Conservation (phyloP, 2,888 invertebrate genomes). For the Ophion ventricosus region DNA sequence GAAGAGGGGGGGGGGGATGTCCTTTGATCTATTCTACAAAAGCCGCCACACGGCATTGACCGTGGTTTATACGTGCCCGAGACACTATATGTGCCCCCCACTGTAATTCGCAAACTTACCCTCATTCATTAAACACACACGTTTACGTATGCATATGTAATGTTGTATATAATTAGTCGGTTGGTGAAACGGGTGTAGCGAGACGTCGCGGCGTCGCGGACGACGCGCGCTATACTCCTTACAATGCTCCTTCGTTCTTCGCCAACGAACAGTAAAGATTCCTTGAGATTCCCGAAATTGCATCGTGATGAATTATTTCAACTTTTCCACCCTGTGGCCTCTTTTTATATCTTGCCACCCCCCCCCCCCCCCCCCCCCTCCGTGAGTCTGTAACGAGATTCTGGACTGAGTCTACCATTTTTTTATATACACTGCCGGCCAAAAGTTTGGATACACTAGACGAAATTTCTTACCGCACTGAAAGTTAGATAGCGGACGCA, state of each 20-base stretch:
- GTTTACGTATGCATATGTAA: no score
- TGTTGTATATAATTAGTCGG: constrained; percentile 82
- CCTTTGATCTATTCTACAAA: constrained; percentile 80
- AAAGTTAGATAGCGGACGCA: no score
- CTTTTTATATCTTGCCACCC: not conserved
- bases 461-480: no score
- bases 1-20: constrained; percentile 6
- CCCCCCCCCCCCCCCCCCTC: no score
- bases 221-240: constrained; percentile 46
- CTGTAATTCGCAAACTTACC: constrained; percentile 80
- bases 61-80: constrained; percentile 81
- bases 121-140: constrained; percentile 81
- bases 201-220: constrained; percentile 64
- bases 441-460: no score
- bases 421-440: no score
- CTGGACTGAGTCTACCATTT: no score
- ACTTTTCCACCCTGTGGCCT: constrained; percentile 46
- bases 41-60: constrained; percentile 83
- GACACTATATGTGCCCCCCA: constrained; percentile 76
- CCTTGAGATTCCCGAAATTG: constrained; percentile 65
- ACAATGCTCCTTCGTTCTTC: constrained; percentile 67
- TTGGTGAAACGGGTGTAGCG: constrained; percentile 66
- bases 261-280: constrained; percentile 68
- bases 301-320: constrained; percentile 63
- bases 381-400: no score